phyloP scores from a whole-genome alignment of 2,888 invertebrate genomes.

The Eledona agricola region DNA sequence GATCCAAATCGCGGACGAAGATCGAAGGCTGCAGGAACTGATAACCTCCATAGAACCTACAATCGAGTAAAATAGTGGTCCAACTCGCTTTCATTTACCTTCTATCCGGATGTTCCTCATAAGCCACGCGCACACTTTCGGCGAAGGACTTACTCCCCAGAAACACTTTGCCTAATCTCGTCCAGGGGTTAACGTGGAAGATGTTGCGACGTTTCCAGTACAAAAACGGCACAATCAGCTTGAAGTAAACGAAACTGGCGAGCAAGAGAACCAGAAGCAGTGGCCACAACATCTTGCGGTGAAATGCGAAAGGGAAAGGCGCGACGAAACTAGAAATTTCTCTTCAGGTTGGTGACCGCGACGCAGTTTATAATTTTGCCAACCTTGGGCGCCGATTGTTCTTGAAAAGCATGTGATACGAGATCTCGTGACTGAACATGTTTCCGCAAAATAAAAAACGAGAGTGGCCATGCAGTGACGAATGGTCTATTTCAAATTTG shows the following conservation, averaged over 20 bases:
- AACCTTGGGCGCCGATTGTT: too few relatives aligned
- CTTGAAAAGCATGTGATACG: too few relatives aligned
- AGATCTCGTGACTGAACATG: too few relatives aligned
- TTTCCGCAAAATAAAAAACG: too few relatives aligned
- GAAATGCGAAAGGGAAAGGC: too few relatives aligned
- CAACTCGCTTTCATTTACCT: conserved; percentile 35
- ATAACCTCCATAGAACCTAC: conserved; percentile 49
- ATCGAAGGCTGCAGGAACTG: conserved; percentile 48
- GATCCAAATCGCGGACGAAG: conserved; percentile 50
- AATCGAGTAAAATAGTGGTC: conserved; percentile 18
- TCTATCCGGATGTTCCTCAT: conserved; percentile 39
- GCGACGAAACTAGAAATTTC: too few relatives aligned
- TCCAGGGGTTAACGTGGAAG: conserved; percentile 30
- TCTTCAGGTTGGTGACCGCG: too few relatives aligned
- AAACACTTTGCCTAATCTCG: conserved; percentile 27
- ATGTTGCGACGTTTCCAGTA: conserved; percentile 34
- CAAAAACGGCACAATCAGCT: conserved; percentile 28
- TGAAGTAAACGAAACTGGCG: conserved; percentile 15
- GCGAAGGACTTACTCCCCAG: conserved; percentile 46
- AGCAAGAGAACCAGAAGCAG: conserved; percentile 1
- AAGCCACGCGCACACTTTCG: conserved; percentile 35
- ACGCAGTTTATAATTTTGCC: too few relatives aligned
- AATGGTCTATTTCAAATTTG: too few relatives aligned
- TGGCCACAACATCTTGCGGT: conserved; percentile 10
- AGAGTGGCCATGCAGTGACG: too few relatives aligned